Conservation (phyloP, 1,140 invertebrate species). For the Aphidius ervi region DNA sequence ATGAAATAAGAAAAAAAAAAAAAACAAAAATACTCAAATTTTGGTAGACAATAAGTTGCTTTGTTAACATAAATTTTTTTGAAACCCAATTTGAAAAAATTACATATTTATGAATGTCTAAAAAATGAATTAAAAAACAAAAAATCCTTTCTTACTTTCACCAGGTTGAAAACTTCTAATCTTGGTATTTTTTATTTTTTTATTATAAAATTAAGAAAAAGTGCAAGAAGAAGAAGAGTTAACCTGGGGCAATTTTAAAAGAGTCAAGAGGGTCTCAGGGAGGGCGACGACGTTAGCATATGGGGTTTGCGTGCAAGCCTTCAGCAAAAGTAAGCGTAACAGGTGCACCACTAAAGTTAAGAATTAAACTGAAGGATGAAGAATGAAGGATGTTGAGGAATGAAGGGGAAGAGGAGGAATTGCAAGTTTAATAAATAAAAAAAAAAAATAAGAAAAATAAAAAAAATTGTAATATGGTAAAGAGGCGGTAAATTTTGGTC, state of each 20-base stretch:
- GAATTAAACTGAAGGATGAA: conserved; percentile 7
- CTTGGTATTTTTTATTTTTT: background rate
- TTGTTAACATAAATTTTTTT: too few relatives aligned
- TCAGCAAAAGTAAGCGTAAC: conserved; percentile 10
- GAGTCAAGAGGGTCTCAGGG: background rate
- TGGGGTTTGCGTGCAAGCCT: conserved; percentile 19
- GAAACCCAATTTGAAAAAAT: too few relatives aligned
- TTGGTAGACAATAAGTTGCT: too few relatives aligned
- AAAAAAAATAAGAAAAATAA: conserved; percentile 8
- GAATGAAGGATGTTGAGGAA: conserved; percentile 16
- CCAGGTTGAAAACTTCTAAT: too few relatives aligned
- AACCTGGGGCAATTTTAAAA: conserved; percentile 3
- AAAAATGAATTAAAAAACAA: too few relatives aligned
- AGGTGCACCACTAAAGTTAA: conserved; percentile 6
- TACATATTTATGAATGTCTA: too few relatives aligned
- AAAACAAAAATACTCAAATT: too few relatives aligned
- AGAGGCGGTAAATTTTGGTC: conserved; percentile 15
- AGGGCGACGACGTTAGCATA: conserved; percentile 18
- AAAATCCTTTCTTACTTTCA: too few relatives aligned
- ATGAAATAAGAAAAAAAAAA: too few relatives aligned
- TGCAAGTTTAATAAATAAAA: background rate
- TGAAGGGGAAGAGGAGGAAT: too few relatives aligned
- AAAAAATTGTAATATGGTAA: conserved; percentile 9
- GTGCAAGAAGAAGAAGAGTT: background rate
- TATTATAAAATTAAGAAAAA: background rate